phyloP scores from a whole-genome alignment of 2,888 invertebrate species.

The Dolomedes plantarius region DNA sequence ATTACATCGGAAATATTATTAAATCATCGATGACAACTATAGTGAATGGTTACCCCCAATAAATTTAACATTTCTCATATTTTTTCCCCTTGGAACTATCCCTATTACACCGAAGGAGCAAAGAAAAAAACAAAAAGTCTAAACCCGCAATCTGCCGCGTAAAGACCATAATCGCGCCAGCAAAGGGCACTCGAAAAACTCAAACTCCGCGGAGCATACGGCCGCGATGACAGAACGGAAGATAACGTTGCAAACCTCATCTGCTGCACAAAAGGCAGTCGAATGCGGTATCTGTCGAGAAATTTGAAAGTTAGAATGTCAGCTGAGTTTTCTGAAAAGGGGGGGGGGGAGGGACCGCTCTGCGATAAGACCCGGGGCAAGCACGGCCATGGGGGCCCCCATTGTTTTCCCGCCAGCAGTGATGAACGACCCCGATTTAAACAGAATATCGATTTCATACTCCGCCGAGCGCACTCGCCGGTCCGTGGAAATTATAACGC shows the following conservation, averaged over 20 bases:
- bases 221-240: not conserved
- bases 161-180: too few relatives aligned
- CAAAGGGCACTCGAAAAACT: too few relatives aligned
- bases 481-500: slow-evolving; percentile 61
- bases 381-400: slow-evolving; percentile 44
- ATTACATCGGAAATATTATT: too few relatives aligned
- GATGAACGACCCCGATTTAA: slow-evolving; percentile 70
- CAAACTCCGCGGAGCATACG: not conserved
- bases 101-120: too few relatives aligned
- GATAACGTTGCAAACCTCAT: slow-evolving; percentile 4
- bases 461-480: slow-evolving; percentile 57
- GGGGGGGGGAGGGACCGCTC: slow-evolving; percentile 1
- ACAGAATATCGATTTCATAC: slow-evolving; percentile 71
- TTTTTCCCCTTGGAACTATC: too few relatives aligned
- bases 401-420: slow-evolving; percentile 62
- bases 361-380: slow-evolving; percentile 52
- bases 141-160: too few relatives aligned
- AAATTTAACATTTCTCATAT: too few relatives aligned
- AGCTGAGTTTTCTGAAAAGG: slow-evolving; percentile 31
- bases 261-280: slow-evolving; percentile 5
- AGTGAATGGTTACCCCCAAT: too few relatives aligned
- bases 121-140: too few relatives aligned
- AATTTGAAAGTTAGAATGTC: slow-evolving; percentile 51
- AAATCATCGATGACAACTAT: too few relatives aligned
- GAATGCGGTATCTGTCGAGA: not conserved